Evolutionary conservation across 2,888 invertebrate genomes (phyloP).

Genomic region (Agonum fuliginosum): DNA sequence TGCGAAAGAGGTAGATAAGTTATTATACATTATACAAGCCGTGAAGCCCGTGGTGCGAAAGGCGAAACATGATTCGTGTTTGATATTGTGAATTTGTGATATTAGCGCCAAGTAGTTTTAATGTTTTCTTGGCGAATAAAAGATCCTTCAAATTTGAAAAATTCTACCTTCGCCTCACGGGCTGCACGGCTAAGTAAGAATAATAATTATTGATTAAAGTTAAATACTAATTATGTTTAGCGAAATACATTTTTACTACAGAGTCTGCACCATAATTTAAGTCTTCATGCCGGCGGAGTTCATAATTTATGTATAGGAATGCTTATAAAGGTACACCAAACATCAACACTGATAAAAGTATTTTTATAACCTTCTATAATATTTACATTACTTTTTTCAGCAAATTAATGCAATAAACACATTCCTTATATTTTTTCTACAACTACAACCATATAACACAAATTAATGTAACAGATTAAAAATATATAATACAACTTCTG

Average conservation of each 20-base stretch:
- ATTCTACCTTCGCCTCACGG: neutral
- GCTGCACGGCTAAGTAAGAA: neutral
- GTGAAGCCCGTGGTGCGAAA: too few relatives aligned
- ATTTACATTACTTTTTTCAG: slow-evolving; percentile 36
- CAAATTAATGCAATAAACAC: slow-evolving; percentile 52
- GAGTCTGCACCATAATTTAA: slow-evolving; percentile 43
- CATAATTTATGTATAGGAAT: slow-evolving; percentile 44
- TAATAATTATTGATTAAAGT: neutral
- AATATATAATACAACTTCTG: too few relatives aligned
- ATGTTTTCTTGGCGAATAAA: too few relatives aligned
- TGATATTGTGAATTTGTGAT: too few relatives aligned
- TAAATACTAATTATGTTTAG: slow-evolving; percentile 16
- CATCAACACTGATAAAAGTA: neutral
- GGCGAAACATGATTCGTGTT: too few relatives aligned
- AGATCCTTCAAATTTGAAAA: too few relatives aligned
- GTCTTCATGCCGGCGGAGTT: slow-evolving; percentile 40
- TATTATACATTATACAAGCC: too few relatives aligned
- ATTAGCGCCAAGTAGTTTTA: too few relatives aligned
- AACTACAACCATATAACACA: slow-evolving; percentile 45
- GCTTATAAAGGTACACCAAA: slow-evolving; percentile 42
- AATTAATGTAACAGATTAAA: neutral
- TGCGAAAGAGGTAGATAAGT: slow-evolving; percentile 39
- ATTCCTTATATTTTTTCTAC: slow-evolving; percentile 52
- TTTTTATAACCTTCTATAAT: neutral
- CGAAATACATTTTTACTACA: slow-evolving; percentile 51